Base-by-base conservation (phyloP, 2,888 invertebrate genomes). In the Noctua janthe region DNA sequence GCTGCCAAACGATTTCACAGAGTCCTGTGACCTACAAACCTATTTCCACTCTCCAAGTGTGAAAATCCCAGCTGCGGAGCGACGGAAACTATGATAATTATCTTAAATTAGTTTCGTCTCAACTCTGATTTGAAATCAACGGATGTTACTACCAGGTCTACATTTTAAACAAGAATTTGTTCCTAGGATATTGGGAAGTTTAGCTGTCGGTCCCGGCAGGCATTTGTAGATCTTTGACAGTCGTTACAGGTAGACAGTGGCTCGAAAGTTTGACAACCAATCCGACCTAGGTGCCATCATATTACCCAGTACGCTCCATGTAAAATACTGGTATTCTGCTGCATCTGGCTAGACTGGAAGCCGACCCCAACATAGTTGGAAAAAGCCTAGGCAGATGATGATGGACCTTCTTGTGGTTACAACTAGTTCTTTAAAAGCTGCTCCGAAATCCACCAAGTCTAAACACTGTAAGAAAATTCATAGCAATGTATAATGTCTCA, bases 11-110 rank as follows among this genome's bases (percentile, higher is more conserved):
- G 87, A 80, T 84, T 80, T 80, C 47, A 83, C 74, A 66, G 66
- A 80, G 90, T 92, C 93, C 95, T 95, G 90, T 92, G 96, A 95
- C 95, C 96, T 89, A 95, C 83, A 94, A 94, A 95, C 95, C 95
- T 84, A 92, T 86, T 94, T 95, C n/a, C 69, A 64, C 80, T 66
- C 76, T 76, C 73, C 20, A 72, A 84, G 84, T 81, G 83, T 78
- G 78, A 81, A 80, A 74, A 81, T 43, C 79, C 71, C 85, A 81
- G 78, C 70, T 83, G 75, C 71, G 78, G 56, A 76, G 80, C n/a
- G 75, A 11, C 75, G 43, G 85, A 69, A 85, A 89, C 90, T 89
- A 86, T 86, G 81, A 81, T 81, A 89, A 89, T 89, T 87, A 89
- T 87, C 79, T 84, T 29, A 54, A 77, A 81, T 83, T 75, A 80